phyloP scores from a whole-genome alignment of 2,888 invertebrate species.

The Eledone cirrhosa region DNA sequence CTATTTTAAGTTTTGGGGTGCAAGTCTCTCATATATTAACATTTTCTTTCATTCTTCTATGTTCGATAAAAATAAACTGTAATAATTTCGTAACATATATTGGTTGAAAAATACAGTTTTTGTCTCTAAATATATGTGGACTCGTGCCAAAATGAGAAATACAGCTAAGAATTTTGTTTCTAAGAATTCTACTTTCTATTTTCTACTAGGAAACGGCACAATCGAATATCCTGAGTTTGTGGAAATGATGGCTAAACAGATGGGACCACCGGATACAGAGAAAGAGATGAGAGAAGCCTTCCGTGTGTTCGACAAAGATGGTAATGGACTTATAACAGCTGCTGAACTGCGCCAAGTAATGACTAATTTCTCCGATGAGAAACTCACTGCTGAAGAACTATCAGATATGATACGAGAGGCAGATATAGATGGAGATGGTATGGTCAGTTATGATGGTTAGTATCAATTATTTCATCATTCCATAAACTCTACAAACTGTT shows the following conservation, averaged over 20 bases:
- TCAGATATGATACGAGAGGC: constrained; percentile 99
- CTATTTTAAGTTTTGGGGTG: too few species aligned
- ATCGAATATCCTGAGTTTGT: constrained; percentile 99
- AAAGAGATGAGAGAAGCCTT: constrained; percentile 99
- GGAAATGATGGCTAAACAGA: constrained; percentile 99
- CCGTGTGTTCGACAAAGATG: constrained; percentile 97
- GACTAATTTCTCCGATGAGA: constrained; percentile 96
- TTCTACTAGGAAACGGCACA: constrained; percentile 88
- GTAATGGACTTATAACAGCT: constrained; percentile 97
- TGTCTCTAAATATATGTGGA: too few species aligned
- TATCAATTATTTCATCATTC: background rate
- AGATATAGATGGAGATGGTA: constrained; percentile 98
- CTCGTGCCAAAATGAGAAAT: too few species aligned
- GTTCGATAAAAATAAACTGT: too few species aligned
- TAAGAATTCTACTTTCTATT: background rate
- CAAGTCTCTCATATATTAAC: too few species aligned
- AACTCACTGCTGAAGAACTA: constrained; percentile 97
- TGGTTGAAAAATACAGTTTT: too few species aligned
- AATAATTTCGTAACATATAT: too few species aligned
- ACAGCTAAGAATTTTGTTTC: too few species aligned
- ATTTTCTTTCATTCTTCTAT: too few species aligned
- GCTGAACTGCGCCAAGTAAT: constrained; percentile 98
- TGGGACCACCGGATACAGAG: constrained; percentile 98
- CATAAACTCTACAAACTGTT: background rate
- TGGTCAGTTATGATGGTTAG: constrained; percentile 91